Conservation (phyloP, 1,140 invertebrate species). For the Oedothorax gibbosus region DNA sequence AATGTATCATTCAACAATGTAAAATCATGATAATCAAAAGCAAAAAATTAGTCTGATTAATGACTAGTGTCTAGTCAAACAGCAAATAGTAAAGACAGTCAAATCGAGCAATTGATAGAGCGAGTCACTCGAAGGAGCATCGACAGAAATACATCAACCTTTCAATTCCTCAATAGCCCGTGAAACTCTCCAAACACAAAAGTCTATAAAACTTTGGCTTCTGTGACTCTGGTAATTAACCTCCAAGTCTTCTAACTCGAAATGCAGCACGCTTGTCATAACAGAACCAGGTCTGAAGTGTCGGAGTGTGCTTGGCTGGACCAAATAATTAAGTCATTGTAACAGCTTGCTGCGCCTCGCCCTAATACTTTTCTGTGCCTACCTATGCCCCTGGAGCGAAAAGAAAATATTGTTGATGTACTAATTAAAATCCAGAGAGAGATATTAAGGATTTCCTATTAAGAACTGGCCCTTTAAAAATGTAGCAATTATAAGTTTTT, state of each 20-base stretch:
- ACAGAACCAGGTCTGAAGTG: slow-evolving; percentile 52
- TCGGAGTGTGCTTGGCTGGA: slow-evolving; percentile 56
- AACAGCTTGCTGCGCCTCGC: slow-evolving; percentile 49
- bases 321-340: slow-evolving; percentile 60
- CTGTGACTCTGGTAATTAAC: slow-evolving; percentile 36
- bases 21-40: too few species aligned
- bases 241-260: slow-evolving; percentile 45
- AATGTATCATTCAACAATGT: too few species aligned
- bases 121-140: not conserved
- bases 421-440: slow-evolving; percentile 54
- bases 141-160: not conserved
- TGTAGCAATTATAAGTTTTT: slow-evolving; percentile 49
- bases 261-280: slow-evolving; percentile 54
- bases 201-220: slow-evolving; percentile 54
- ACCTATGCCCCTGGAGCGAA: slow-evolving; percentile 23
- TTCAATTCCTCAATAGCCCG: slow-evolving; percentile 40
- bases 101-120: not conserved
- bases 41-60: too few species aligned
- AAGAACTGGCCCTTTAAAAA: slow-evolving; percentile 44
- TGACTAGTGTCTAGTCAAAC: not conserved
- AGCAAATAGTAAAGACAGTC: not conserved
- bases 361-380: slow-evolving; percentile 38
- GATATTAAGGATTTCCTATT: slow-evolving; percentile 59
- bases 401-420: slow-evolving; percentile 60
- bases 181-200: slow-evolving; percentile 20